phyloP scores from a whole-genome alignment of 2,113 vertebrate genomes.

The Camelus bactrianus region DNA sequence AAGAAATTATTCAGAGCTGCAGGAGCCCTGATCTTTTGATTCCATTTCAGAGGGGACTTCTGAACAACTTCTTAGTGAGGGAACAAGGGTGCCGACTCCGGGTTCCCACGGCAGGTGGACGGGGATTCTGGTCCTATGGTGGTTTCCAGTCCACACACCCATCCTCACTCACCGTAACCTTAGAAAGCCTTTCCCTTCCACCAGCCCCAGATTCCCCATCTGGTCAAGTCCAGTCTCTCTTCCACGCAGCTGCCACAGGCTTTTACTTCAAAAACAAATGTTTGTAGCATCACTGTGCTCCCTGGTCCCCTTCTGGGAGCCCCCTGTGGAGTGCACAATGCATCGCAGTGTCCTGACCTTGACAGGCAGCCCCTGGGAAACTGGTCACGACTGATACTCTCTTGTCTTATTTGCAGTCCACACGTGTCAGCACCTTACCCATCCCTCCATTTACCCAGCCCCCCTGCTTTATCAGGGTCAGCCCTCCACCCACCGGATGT shows the following conservation, averaged over 20 bases:
- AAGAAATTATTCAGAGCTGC: background rate
- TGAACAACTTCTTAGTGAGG: background rate
- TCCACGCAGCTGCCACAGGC: background rate
- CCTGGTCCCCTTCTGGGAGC: background rate
- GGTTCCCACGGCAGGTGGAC: fast-evolving
- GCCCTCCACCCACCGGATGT: background rate
- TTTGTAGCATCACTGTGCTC: background rate
- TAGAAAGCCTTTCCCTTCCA: background rate
- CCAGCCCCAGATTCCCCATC: background rate
- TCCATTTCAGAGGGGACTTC: background rate
- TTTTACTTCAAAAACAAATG: background rate
- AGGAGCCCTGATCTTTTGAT: background rate
- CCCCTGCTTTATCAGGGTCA: background rate
- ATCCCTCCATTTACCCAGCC: background rate
- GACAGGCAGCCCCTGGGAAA: background rate
- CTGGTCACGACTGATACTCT: background rate
- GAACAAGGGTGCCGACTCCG: background rate
- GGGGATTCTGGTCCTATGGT: fast-evolving
- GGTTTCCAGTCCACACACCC: background rate
- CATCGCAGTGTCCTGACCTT: background rate
- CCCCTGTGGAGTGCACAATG: fast-evolving
- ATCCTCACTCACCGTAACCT: background rate
- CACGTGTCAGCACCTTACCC: fast-evolving
- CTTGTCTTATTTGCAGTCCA: background rate
- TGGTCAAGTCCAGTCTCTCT: background rate